These are phyloP conservation scores for Netelia inedita DNA, from an alignment of 2,888 invertebrate species.

Conservation along the genomic window DNA sequence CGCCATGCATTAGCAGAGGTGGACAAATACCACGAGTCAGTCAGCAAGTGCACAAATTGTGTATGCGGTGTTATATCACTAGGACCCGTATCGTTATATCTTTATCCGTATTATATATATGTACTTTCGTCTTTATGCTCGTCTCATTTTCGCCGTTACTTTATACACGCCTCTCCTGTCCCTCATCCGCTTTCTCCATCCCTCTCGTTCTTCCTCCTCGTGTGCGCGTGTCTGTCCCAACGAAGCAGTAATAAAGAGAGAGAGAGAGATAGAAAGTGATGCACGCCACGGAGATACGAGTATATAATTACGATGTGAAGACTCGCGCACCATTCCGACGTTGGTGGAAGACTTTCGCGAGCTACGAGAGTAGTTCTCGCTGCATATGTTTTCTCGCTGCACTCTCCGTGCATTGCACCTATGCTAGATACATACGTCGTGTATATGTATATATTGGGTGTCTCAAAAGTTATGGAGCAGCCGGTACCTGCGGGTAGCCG, in stretches of 20 bases:
- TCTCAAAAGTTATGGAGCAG: neutral
- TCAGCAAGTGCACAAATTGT: neutral
- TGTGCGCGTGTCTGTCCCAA: neutral
- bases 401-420: conserved; percentile 31
- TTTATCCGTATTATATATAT: neutral
- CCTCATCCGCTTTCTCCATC: conserved; percentile 11
- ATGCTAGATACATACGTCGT: neutral
- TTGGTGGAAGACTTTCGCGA: conserved; percentile 53
- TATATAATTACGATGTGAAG: conserved; percentile 64
- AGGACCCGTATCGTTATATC: neutral
- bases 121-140: conserved; percentile 37
- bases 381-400: conserved; percentile 29
- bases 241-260: neutral
- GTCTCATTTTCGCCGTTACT: conserved; percentile 62
- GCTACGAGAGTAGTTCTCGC: conserved; percentile 44
- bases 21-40: neutral
- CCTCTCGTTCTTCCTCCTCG: conserved; percentile 24
- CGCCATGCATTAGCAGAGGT: neutral
- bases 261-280: conserved; percentile 21
- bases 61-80: neutral
- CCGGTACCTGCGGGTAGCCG: too few species aligned
- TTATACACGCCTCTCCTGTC: conserved; percentile 21
- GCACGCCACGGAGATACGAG: conserved; percentile 61
- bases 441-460: neutral
- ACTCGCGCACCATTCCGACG: conserved; percentile 50